Evolutionary conservation across 1,140 invertebrate genomes (phyloP), one percentile per base, ranked within the genome.

Genomic region (Hycleus cichorii): DNA sequence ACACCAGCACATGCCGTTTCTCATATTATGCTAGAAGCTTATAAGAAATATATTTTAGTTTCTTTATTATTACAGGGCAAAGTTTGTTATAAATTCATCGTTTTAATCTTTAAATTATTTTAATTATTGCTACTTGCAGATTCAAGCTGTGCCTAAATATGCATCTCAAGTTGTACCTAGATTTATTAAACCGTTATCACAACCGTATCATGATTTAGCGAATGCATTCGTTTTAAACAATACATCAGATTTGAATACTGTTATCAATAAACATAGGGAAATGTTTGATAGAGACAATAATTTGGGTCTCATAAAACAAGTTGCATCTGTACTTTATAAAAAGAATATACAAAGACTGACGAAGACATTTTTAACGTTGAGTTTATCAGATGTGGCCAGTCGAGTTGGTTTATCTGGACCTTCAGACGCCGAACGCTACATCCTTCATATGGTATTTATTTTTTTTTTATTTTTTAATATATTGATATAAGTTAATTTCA

Each of bases 281-380:
- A 93, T 68, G 62, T 63, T 11, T 11, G 47, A 48, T n/a, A 86
- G 90, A 68, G 94, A 97, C 76, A 84, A 84, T 54, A 92, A 91
- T 75, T 80, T 87, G 74, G 89, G 89, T 39, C 76, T 91, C 55
- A 86, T 87, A 4, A 89, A 90, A 74, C 89, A 91, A 80, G 92
- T 95, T 49, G 75, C 93, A 42, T 84, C 84, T 58, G 91, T 90
- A 54, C 82, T 97, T 68, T 93, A 93, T 70, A 97, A 95, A 76
- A 95, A 95, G 73, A 97, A 95, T 77, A 98, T 98, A 67, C 93
- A 97, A 76, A 84, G 93, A 72, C 78, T 98, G 49, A 98, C 95
- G 38, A 97, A 97, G 77, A 98, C 95, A 39, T 98, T 98, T 75
- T 79, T 98, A 60, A 98, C 95, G 0, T 78, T 98, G 47, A 97